Conservation (phyloP, 2,888 invertebrate species). For the Xylota segnis region DNA sequence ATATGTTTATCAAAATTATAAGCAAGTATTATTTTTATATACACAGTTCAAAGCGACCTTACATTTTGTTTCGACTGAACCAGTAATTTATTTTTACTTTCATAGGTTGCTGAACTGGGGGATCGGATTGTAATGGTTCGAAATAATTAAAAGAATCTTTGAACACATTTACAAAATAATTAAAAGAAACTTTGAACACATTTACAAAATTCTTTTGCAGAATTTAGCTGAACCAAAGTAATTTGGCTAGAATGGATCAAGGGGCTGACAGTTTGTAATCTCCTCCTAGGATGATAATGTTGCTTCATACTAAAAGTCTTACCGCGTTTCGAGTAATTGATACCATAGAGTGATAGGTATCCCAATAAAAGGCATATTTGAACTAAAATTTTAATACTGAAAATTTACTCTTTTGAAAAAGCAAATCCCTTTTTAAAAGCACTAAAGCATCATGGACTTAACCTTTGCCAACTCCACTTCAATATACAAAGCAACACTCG, state of each 20-base stretch:
- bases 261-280: too few species aligned
- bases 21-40: background rate
- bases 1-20: background rate
- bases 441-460: conserved; percentile 3
- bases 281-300: too few species aligned
- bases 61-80: conserved; percentile 7
- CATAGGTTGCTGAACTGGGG: background rate
- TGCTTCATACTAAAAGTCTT: too few species aligned
- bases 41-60: background rate
- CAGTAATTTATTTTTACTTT: conserved; percentile 24
- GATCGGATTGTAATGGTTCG: background rate
- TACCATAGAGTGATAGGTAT: too few species aligned
- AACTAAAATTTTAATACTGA: background rate
- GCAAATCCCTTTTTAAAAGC: background rate
- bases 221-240: background rate
- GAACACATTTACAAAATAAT: background rate
- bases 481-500: conserved; percentile 36
- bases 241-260: background rate
- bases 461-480: conserved; percentile 35
- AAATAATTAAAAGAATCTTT: background rate
- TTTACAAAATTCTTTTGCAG: background rate
- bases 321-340: too few species aligned
- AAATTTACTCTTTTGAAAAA: too few species aligned
- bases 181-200: background rate
- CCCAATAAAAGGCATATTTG: too few species aligned